These are phyloP conservation scores for Drosophila jambulina DNA, from an alignment of 1,140 invertebrate species.

Conservation along the genomic window DNA sequence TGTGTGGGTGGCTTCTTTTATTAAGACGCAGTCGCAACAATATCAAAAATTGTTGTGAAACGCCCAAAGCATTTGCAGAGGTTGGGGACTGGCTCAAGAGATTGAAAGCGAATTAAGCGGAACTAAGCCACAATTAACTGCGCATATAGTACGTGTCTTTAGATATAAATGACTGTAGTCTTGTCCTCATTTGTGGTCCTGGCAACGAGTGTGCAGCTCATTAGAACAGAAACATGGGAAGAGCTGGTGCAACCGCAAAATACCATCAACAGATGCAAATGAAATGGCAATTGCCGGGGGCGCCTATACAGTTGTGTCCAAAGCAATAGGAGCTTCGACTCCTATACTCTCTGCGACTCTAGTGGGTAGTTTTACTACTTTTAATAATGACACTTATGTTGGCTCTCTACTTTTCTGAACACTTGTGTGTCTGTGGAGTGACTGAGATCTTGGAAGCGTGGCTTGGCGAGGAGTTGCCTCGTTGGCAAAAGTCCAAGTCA, in stretches of 20 bases:
- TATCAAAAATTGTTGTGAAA: constrained; percentile 25
- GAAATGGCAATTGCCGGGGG: constrained; percentile 50
- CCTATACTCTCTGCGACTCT: neutral
- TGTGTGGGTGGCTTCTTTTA: neutral
- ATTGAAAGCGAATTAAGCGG: constrained; percentile 23
- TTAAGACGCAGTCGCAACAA: constrained; percentile 16
- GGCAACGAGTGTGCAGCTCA: constrained; percentile 39
- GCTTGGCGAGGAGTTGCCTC: constrained; percentile 2
- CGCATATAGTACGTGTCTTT: neutral
- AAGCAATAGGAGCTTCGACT: neutral
- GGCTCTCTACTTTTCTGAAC: neutral
- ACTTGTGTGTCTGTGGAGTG: neutral
- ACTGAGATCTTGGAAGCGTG: neutral
- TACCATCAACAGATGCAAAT: constrained; percentile 53
- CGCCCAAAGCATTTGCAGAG: neutral
- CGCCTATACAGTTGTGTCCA: neutral
- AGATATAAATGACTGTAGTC: constrained; percentile 5
- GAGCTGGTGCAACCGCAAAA: constrained; percentile 38
- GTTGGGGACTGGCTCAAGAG: neutral
- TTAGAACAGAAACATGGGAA: constrained; percentile 7
- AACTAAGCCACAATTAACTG: constrained; percentile 45
- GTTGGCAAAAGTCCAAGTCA: constrained; percentile 14
- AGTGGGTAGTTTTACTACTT: neutral
- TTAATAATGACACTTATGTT: neutral
- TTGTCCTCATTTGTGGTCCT: constrained; percentile 2